phyloP scores from a whole-genome alignment of 2,113 vertebrate species.

The Psilopsiagon aurifrons region DNA sequence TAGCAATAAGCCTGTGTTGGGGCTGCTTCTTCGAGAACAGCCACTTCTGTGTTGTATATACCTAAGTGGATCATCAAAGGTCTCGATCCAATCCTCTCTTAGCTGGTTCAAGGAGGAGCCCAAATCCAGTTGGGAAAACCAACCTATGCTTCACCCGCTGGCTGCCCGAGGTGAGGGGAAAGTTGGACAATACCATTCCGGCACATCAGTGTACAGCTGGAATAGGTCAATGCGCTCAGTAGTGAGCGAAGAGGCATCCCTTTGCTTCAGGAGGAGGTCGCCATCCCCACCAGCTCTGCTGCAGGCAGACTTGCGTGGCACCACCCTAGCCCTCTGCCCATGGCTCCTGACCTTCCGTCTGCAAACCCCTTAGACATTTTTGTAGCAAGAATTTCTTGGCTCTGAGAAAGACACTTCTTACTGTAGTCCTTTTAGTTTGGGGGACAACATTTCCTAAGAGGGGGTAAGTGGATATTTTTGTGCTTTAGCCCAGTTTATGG shows the following conservation, averaged over 20 bases:
- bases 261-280: not conserved
- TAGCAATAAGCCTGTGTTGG: slow-evolving; percentile 55
- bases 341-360: slow-evolving; percentile 60
- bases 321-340: slow-evolving; percentile 18
- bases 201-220: not conserved
- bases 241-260: not conserved
- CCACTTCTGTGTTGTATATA: not conserved
- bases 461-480: slow-evolving; percentile 78
- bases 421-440: slow-evolving; percentile 78
- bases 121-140: not conserved
- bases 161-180: slow-evolving; percentile 18
- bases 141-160: not conserved
- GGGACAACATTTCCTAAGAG: slow-evolving; percentile 77
- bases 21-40: not conserved
- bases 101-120: not conserved
- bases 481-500: slow-evolving; percentile 81
- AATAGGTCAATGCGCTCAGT: slow-evolving; percentile 13
- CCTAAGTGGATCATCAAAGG: not conserved
- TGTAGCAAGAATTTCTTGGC: slow-evolving; percentile 77
- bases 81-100: not conserved
- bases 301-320: not conserved
- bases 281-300: not conserved
- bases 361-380: slow-evolving; percentile 70
- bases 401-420: slow-evolving; percentile 79
- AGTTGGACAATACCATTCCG: not conserved